These are phyloP conservation scores for Scleropages formosus DNA, from an alignment of 2,797 vertebrate genomes.

Conservation along the genomic window DNA sequence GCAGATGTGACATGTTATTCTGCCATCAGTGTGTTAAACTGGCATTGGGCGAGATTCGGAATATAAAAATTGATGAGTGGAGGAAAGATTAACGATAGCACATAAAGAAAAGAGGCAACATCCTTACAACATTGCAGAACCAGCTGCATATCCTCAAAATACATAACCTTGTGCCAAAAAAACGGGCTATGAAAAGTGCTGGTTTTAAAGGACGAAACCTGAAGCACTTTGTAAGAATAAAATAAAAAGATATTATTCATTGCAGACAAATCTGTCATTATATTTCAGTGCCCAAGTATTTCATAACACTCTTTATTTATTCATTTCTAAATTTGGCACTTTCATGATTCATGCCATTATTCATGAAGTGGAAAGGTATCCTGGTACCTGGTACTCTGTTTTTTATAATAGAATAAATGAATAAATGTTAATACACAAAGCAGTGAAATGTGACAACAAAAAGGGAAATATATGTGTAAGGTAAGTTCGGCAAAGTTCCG, in stretches of 20 bases:
- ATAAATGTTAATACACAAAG: conserved; percentile 7
- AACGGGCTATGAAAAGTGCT: background rate
- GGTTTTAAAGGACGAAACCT: background rate
- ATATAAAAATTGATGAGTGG: conserved; percentile 29
- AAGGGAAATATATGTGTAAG: conserved; percentile 24
- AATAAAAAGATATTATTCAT: conserved; percentile 8
- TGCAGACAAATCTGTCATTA: background rate
- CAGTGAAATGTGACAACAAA: conserved; percentile 12
- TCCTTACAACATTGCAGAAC: conserved; percentile 34
- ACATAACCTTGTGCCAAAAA: conserved; percentile 10
- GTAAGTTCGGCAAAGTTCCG: background rate
- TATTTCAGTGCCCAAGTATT: conserved; percentile 19
- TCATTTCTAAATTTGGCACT: conserved; percentile 1
- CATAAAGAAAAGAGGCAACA: conserved; percentile 36
- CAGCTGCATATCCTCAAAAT: conserved; percentile 33
- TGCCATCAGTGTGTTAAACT: conserved; percentile 30
- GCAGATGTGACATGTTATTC: conserved; percentile 21
- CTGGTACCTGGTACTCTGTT: too few relatives aligned
- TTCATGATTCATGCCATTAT: conserved; percentile 18
- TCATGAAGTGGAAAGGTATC: conserved; percentile 24
- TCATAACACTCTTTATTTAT: conserved; percentile 26
- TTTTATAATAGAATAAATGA: conserved; percentile 19
- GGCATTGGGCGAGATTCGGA: conserved; percentile 18
- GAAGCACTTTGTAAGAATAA: background rate
- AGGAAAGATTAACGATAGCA: conserved; percentile 34